Base-by-base conservation (phyloP, 2,888 invertebrate genomes). In the Sarcophaga carnaria region DNA sequence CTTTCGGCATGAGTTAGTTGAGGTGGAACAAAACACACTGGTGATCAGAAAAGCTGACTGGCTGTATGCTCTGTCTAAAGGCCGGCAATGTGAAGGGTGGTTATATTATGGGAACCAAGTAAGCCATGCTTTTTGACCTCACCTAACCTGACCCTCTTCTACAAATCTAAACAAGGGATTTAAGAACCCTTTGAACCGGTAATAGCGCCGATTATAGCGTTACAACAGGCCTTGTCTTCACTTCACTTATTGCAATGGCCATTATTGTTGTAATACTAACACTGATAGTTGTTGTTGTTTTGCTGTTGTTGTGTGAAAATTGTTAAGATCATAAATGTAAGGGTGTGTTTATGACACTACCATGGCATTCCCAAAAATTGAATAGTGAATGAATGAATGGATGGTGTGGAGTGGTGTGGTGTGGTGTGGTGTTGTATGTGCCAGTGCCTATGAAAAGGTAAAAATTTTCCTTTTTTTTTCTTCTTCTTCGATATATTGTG, bases 241-340 rank as follows among this genome's bases (percentile, higher is more conserved):
- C 12, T 17, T 54, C 17, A 54, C 54, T 14, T 54, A 12, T 20
- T 71, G 45, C 37, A 25, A 22, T 64, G 59, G 67, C 14, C 49
- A 22, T 59, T 77, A 27, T 74, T 62, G 22, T 71, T 67, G 71
- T 59, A 20, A 37, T 69, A 22, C 45, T 4, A 20, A 20, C 17
- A 69, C 47, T 79, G 37, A 5, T 20, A 76, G 70, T 60, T 80
- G 87, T 87, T 37, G 37, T 37, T 37, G 37, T 8, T 22, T 22
- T 22, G 22, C 22, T 37, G 8, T 37, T 37, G 10, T 37, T 37
- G 76, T 87, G 84, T 69, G 84, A 82, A 87, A 84, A 79, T 84
- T 81, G 79, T 87, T 82, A 82, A 79, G 84, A 87, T 84, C 87
- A 84, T 87, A 87, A 87, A 87, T 80, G 84, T 87, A 84, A 84